Percentiles rank a stretch among this genome's conserved stretches.
Conservation (phyloP, 1,140 invertebrate genomes). For the Aphidius gifuensis region DNA sequence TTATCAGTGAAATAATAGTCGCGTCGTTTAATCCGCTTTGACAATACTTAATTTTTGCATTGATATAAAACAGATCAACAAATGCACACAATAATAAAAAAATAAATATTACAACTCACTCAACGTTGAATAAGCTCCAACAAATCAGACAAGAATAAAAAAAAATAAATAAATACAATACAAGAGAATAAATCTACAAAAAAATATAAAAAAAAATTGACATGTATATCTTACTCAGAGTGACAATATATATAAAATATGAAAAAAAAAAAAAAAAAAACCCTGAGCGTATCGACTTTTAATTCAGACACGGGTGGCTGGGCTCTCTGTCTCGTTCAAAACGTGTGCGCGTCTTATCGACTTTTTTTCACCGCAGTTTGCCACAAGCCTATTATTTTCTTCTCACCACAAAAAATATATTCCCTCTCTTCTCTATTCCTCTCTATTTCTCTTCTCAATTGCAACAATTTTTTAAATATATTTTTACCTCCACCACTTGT, state of each 20-base stretch:
- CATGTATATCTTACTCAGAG: not conserved
- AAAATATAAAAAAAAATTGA: not conserved
- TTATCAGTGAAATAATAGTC: no score
- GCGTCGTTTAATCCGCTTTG: no score
- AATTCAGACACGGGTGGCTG: conserved; percentile 32
- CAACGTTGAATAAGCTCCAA: no score
- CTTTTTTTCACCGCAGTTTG: conserved; percentile 21
- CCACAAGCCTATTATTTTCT: conserved; percentile 5
- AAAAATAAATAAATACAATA: not conserved
- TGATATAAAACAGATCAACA: not conserved
- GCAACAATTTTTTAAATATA: conserved; percentile 17
- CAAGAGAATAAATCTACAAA: not conserved
- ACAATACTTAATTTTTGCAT: not conserved
- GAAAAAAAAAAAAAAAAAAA: conserved; percentile 21
- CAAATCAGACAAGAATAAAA: not conserved
- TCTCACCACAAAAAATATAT: conserved; percentile 14
- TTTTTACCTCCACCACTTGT: conserved; percentile 5
- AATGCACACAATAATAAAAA: no score
- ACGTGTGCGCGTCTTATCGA: conserved; percentile 28
- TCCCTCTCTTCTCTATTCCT: conserved; percentile 16
- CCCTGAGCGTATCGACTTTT: conserved; percentile 28
- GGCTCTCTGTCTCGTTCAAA: conserved; percentile 15
- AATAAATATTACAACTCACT: no score
- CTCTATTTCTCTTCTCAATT: conserved; percentile 14
- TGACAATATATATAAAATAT: conserved; percentile 17